phyloP scores from a whole-genome alignment of 2,888 invertebrate species.

The Acanthosoma haemorrhoidale region DNA sequence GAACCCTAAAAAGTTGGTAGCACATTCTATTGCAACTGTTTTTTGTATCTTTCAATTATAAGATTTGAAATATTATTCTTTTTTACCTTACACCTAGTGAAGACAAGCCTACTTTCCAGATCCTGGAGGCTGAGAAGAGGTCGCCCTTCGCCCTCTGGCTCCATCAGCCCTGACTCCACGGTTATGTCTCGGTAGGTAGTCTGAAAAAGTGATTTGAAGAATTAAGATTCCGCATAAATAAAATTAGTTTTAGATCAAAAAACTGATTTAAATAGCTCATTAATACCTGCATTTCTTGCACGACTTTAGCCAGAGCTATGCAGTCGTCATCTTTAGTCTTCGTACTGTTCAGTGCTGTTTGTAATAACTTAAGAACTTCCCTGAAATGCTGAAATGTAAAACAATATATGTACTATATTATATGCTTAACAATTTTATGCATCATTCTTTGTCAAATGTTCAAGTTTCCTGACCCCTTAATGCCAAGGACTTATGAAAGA shows the following conservation, averaged over 20 bases:
- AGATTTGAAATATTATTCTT: too few relatives aligned
- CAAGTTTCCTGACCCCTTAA: too few relatives aligned
- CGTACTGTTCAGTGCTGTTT: conserved; percentile 51
- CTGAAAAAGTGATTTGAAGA: conserved; percentile 34
- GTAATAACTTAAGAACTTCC: conserved; percentile 57
- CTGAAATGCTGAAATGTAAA: conserved; percentile 60
- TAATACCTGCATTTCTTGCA: conserved; percentile 43
- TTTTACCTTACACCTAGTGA: conserved; percentile 79
- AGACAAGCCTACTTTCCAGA: conserved; percentile 79
- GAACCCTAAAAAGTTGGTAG: too few relatives aligned
- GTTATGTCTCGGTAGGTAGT: conserved; percentile 69
- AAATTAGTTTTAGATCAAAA: neutral
- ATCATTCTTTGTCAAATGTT: too few relatives aligned
- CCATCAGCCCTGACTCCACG: conserved; percentile 78
- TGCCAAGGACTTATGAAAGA: too few relatives aligned
- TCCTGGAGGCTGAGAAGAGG: conserved; percentile 77
- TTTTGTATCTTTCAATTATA: too few relatives aligned
- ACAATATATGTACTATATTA: too few relatives aligned
- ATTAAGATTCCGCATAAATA: neutral
- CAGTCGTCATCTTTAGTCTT: conserved; percentile 51
- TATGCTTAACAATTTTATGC: too few relatives aligned
- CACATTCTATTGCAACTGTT: too few relatives aligned
- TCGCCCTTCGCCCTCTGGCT: conserved; percentile 74
- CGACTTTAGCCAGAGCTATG: conserved; percentile 49
- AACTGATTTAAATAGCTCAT: neutral